These are phyloP conservation scores for Cephalopachus bancanus DNA, from an alignment of 2,797 vertebrate genomes.

Conservation along the genomic window DNA sequence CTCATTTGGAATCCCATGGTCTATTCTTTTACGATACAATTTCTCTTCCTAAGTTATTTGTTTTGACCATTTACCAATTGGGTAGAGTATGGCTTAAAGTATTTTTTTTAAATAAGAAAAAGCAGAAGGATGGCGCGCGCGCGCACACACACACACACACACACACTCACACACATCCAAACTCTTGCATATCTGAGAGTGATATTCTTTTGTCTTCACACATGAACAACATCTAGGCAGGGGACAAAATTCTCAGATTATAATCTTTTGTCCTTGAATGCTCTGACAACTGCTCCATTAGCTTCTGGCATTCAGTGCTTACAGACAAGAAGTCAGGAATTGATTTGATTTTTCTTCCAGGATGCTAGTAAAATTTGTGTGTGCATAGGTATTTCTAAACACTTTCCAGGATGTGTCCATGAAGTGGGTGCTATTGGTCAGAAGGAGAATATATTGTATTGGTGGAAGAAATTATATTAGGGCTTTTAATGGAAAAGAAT, in stretches of 20 bases:
- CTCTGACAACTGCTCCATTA: not conserved
- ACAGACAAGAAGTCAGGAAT: constrained; percentile 24
- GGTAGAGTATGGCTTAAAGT: not conserved
- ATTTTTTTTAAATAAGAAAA: constrained; percentile 21
- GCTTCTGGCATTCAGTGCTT: not conserved
- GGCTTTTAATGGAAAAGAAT: not conserved
- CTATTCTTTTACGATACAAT: not conserved
- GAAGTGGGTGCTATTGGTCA: not conserved
- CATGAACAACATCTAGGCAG: not conserved
- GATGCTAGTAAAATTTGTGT: not conserved
- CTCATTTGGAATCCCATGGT: constrained; percentile 9
- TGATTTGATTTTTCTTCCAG: constrained; percentile 24
- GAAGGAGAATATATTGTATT: not conserved
- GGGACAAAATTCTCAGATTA: not conserved
- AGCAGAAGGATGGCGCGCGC: not conserved
- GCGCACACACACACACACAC: too few relatives aligned
- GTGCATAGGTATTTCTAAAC: constrained; percentile 10
- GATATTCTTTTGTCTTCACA: not conserved
- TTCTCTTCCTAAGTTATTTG: constrained; percentile 62
- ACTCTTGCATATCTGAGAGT: not conserved
- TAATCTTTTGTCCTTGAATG: constrained; percentile 9
- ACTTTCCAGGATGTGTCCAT: not conserved
- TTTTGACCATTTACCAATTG: constrained; percentile 53
- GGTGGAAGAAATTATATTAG: not conserved
- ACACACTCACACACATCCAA: not conserved